Evolutionary conservation across 2,888 invertebrate species (phyloP).

Genomic region (Adineta ricciae): DNA sequence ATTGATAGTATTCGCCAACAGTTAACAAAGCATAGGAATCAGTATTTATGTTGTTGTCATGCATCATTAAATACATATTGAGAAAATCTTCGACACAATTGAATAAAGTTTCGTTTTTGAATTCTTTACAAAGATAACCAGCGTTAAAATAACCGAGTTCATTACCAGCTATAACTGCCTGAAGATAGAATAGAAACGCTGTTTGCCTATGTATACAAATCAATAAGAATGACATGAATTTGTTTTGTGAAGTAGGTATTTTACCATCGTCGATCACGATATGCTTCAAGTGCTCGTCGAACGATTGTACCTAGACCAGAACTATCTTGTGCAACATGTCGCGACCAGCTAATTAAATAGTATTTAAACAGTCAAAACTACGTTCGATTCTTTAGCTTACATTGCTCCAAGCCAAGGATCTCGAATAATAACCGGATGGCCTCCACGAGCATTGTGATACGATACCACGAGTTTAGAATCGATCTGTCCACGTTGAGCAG

Average conservation of each 20-base stretch:
- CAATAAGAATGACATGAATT: too few relatives aligned
- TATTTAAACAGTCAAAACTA: too few relatives aligned
- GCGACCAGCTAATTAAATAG: conserved; percentile 41
- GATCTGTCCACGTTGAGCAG: conserved; percentile 41
- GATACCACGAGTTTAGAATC: conserved; percentile 42
- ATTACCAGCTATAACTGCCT: conserved; percentile 44
- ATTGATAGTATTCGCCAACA: not conserved
- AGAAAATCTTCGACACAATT: not conserved
- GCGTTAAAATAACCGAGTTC: conserved; percentile 46
- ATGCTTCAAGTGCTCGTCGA: conserved; percentile 41
- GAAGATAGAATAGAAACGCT: conserved; percentile 42
- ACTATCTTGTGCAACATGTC: conserved; percentile 44
- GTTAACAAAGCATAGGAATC: not conserved
- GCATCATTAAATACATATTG: not conserved
- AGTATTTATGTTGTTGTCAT: not conserved
- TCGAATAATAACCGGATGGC: conserved; percentile 37
- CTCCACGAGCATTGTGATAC: conserved; percentile 41
- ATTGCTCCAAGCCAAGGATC: conserved; percentile 39
- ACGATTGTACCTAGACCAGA: conserved; percentile 41
- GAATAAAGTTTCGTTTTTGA: not conserved
- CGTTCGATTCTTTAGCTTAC: conserved; percentile 37
- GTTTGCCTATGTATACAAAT: conserved; percentile 42
- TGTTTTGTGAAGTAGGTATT: too few relatives aligned
- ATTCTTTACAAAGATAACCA: conserved; percentile 44
- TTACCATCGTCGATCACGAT: conserved; percentile 38